phyloP scores from a whole-genome alignment of 2,797 vertebrate genomes.

The Schizopygopsis pylzovi region DNA sequence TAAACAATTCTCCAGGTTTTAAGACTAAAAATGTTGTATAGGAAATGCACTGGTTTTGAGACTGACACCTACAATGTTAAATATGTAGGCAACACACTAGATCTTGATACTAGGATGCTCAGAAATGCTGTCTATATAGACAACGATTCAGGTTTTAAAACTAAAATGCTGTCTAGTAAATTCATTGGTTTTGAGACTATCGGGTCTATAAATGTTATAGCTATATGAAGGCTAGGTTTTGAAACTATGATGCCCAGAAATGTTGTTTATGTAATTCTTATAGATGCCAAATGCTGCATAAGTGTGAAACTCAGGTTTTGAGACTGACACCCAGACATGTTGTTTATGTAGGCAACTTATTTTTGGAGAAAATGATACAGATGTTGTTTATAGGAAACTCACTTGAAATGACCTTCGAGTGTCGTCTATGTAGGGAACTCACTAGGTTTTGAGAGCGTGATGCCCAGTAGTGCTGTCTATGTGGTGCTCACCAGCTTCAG shows the following conservation, averaged over 20 bases:
- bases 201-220: too few relatives aligned
- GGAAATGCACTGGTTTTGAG: neutral
- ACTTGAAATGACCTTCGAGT: neutral
- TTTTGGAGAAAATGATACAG: neutral
- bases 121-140: neutral
- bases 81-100: neutral
- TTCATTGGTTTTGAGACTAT: too few relatives aligned
- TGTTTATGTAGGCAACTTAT: neutral
- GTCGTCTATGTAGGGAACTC: neutral
- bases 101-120: rapidly evolving
- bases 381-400: neutral
- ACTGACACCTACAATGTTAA: neutral
- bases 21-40: too few relatives aligned
- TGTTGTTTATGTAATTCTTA: too few relatives aligned
- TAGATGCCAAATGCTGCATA: too few relatives aligned
- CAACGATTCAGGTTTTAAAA: neutral
- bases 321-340: neutral
- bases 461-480: neutral
- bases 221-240: too few relatives aligned
- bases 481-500: neutral
- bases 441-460: neutral
- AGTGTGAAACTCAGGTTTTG: too few relatives aligned
- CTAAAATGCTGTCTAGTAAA: too few relatives aligned
- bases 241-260: too few relatives aligned
- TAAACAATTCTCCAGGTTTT: neutral